Conservation (phyloP, 92 coral and sea anemone genomes). For the Pocillopora meandrina region DNA sequence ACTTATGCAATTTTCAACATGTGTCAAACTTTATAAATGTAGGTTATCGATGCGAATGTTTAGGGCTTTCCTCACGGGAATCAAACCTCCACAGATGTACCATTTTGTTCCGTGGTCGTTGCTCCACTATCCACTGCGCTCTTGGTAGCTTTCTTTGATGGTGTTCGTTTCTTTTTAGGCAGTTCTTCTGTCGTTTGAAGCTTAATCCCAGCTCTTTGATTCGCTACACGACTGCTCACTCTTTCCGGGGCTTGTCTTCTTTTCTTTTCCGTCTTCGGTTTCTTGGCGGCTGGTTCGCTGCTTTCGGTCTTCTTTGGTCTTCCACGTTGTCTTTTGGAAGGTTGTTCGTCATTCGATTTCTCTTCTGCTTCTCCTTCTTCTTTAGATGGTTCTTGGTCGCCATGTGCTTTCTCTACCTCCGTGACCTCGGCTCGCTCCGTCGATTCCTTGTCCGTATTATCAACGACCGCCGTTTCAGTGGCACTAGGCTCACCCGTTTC, state of each 20-base stretch:
- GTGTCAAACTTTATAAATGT: too few species aligned
- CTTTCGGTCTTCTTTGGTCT: constrained; percentile 63
- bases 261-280: constrained; percentile 62
- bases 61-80: neutral
- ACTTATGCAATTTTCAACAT: too few species aligned
- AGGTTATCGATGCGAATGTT: neutral
- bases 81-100: constrained; percentile 6
- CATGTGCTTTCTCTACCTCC: constrained; percentile 23
- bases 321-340: constrained; percentile 52
- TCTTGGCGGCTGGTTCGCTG: constrained; percentile 62
- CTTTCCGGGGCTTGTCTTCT: constrained; percentile 60
- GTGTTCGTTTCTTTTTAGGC: constrained; percentile 31
- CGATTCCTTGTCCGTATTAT: neutral
- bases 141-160: constrained; percentile 47
- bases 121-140: neutral
- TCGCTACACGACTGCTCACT: constrained; percentile 63
- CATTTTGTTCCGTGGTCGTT: constrained; percentile 9
- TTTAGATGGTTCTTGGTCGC: constrained; percentile 40
- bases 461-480: neutral
- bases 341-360: constrained; percentile 28
- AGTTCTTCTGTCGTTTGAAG: constrained; percentile 42
- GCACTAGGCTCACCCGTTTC: neutral
- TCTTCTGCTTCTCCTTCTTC: constrained; percentile 29
- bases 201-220: constrained; percentile 67
- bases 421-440: constrained; percentile 27